phyloP scores from a whole-genome alignment of 2,888 invertebrate genomes.

The Orthosia cruda region DNA sequence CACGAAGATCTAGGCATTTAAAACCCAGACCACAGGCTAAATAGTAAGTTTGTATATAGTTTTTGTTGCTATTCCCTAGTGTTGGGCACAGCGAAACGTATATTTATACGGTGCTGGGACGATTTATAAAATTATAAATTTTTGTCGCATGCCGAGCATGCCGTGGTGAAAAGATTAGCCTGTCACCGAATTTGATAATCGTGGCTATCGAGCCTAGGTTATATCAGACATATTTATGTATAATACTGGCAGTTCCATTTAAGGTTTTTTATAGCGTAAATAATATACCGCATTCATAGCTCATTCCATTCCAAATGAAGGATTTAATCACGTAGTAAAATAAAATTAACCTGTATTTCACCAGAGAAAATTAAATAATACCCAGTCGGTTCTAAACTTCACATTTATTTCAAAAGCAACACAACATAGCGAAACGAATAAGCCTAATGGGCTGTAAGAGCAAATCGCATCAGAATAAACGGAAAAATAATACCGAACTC shows the following conservation, averaged over 20 bases:
- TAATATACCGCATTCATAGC: background rate
- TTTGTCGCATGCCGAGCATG: conserved; percentile 11
- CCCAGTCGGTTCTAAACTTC: conserved; percentile 13
- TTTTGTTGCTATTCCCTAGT: background rate
- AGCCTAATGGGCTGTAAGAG: conserved; percentile 52
- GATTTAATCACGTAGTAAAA: background rate
- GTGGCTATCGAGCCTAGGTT: background rate
- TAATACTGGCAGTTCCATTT: background rate
- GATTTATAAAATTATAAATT: conserved; percentile 14
- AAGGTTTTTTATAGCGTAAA: background rate
- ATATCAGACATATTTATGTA: background rate
- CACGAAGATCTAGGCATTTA: background rate
- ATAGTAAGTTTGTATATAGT: background rate
- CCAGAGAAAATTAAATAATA: conserved; percentile 26
- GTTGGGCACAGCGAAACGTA: too few relatives aligned
- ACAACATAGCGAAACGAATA: conserved; percentile 33
- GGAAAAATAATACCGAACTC: too few relatives aligned
- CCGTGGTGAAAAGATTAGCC: conserved; percentile 1
- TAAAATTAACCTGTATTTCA: conserved; percentile 7
- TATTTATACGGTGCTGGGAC: too few relatives aligned
- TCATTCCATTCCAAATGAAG: conserved; percentile 5
- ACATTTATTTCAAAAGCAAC: conserved; percentile 32
- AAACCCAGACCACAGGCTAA: background rate
- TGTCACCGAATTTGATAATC: background rate
- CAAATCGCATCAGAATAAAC: too few relatives aligned